Evolutionary conservation across 2,888 invertebrate species (phyloP).

Genomic region (Cynaeus angustus): DNA sequence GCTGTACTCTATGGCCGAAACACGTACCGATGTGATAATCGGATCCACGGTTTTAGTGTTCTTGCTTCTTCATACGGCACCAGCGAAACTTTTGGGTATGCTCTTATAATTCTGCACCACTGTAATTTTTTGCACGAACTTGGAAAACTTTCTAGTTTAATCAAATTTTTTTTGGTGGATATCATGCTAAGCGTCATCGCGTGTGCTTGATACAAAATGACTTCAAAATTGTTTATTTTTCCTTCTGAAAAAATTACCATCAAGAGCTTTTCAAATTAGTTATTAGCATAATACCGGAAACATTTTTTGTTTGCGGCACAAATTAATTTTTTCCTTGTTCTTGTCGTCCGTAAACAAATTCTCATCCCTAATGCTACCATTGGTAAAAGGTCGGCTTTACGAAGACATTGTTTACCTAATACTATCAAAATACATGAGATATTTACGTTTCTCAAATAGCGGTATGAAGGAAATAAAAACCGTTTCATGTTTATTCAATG

Average conservation of each 20-base stretch:
- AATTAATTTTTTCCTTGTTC: constrained; percentile 3
- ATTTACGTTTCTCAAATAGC: constrained; percentile 41
- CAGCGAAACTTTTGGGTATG: constrained; percentile 49
- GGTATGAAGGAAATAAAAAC: constrained; percentile 44
- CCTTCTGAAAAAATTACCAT: constrained; percentile 24
- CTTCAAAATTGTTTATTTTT: constrained; percentile 36
- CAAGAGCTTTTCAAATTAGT: constrained; percentile 33
- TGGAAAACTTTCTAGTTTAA: constrained; percentile 20
- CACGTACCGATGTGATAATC: constrained; percentile 57
- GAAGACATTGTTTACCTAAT: constrained; percentile 41
- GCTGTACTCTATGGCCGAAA: constrained; percentile 56
- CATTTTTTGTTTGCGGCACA: not conserved
- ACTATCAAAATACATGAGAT: constrained; percentile 37
- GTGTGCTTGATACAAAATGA: constrained; percentile 34
- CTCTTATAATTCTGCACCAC: constrained; percentile 23
- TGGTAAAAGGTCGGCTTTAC: constrained; percentile 5
- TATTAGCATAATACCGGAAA: constrained; percentile 21
- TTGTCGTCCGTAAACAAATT: not conserved
- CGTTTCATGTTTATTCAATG: constrained; percentile 51
- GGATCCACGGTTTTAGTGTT: constrained; percentile 52
- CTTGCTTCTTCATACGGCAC: constrained; percentile 28
- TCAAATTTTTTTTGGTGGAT: constrained; percentile 19
- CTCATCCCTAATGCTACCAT: not conserved
- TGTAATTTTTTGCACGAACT: constrained; percentile 33
- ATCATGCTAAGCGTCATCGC: constrained; percentile 35